Conservation (phyloP, 2,797 vertebrate genomes). For the Uromys caudimaculatus region DNA sequence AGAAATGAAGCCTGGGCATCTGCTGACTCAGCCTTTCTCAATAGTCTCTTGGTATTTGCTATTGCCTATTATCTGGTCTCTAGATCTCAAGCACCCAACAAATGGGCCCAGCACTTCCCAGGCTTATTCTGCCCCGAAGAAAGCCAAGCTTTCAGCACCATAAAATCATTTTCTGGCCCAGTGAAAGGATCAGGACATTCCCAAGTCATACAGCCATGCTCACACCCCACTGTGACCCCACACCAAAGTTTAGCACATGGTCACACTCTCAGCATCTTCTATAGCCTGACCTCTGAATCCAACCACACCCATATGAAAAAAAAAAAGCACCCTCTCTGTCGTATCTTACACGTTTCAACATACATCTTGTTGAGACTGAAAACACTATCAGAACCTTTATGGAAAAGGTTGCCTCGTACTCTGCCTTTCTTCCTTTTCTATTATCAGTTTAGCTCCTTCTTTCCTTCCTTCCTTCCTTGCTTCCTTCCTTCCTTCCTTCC, state of each 20-base stretch:
- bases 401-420: neutral
- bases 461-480: fast-evolving
- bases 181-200: neutral
- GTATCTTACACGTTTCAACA: neutral
- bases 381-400: neutral
- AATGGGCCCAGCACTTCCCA: neutral
- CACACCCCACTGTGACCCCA: neutral
- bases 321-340: neutral
- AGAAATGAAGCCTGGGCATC: neutral
- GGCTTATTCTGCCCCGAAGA: neutral
- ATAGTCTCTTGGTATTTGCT: neutral
- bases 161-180: neutral
- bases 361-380: neutral
- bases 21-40: neutral
- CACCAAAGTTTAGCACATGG: neutral
- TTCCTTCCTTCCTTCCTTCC: fast-evolving
- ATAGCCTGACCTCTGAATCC: neutral
- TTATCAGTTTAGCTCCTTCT: neutral
- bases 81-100: neutral
- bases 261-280: neutral
- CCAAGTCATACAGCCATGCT: neutral
- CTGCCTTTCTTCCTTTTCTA: neutral
- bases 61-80: neutral
- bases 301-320: neutral
- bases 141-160: neutral